Evolutionary conservation across 2,797 vertebrate genomes (phyloP), one percentile per base, ranked within the genome.

Genomic region (Syngnathus acus): DNA sequence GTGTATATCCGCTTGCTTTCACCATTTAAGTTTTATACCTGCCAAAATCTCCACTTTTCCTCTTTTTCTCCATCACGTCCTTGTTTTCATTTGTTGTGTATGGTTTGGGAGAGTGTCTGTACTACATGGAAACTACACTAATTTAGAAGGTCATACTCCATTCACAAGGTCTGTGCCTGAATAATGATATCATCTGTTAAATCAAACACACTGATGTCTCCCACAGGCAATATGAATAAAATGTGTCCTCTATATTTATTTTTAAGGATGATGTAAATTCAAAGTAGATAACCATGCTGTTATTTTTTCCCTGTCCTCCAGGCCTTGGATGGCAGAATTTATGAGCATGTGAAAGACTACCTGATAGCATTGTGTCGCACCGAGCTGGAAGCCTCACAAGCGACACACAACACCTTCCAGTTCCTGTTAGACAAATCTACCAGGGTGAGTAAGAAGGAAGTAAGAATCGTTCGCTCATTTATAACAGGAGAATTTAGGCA

Each of bases 331-430:
- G 96, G 96, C 66, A 94, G 93, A 72, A 89, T 98, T 32, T 97
- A 94, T 26, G 95, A 97, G 77, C 96, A 98, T 53, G 93, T 97
- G 53, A 98, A 98, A 86, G 96, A 98, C 86, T 98, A 98, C 89
- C 92, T 98, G 86, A 93, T 97, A 82, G 91, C 94, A 50, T 93
- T 98, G 87, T 97, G 93, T 89, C 93, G 91, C 66, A 96, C 95
- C 17, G 96, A 98, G 70, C 91, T 98, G 70, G 96, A 98, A 84
- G 91, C 92, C 6, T 97, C 94, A 70, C 95, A 97, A 86, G 93
- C 94, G 70, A 89, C 95, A 71, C 95, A 98, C 78, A 97, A 91
- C 87, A 96, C 96, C n/a, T 98, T 95, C 91, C 95, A 98, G 81
- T 97, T 96, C 82, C 88, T 99, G 74, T 89, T 99, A 89, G 97